phyloP scores from a whole-genome alignment of 2,888 invertebrate genomes.

The Acanthosoma haemorrhoidale region DNA sequence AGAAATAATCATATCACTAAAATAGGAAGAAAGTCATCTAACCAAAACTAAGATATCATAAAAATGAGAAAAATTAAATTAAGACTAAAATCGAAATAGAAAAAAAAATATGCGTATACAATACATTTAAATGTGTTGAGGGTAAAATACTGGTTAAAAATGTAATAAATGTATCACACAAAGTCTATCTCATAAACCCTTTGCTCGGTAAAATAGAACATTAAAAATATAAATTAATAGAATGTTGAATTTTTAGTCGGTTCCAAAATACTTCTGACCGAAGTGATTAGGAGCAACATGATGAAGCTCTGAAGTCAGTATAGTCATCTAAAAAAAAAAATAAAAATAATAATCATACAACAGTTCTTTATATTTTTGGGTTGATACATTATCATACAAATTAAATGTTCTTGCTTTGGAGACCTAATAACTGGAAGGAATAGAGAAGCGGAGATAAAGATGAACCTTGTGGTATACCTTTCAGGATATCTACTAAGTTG shows the following conservation, averaged over 20 bases:
- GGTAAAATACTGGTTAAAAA: slow-evolving; percentile 7
- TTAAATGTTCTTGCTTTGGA: background rate
- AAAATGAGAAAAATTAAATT: too few relatives aligned
- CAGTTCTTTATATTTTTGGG: background rate
- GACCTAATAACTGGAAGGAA: background rate
- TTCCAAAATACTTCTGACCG: slow-evolving; percentile 97
- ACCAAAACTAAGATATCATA: too few relatives aligned
- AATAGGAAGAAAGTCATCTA: too few relatives aligned
- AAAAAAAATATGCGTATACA: background rate
- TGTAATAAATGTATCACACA: background rate
- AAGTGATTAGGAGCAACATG: slow-evolving; percentile 95
- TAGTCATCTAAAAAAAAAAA: slow-evolving; percentile 65
- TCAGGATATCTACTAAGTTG: too few relatives aligned
- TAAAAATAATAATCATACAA: background rate
- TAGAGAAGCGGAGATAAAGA: too few relatives aligned
- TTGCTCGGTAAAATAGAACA: too few relatives aligned
- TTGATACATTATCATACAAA: background rate
- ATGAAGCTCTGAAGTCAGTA: slow-evolving; percentile 92
- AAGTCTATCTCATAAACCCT: background rate
- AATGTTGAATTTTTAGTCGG: slow-evolving; percentile 59
- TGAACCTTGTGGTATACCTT: too few relatives aligned
- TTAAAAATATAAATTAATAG: too few relatives aligned
- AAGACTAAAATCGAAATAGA: too few relatives aligned
- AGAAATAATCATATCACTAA: too few relatives aligned
- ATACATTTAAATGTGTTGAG: background rate